Percentiles rank a stretch among this genome's conserved stretches.
phyloP scores from a whole-genome alignment of 2,113 vertebrate species.

The Shinisaurus crocodilurus region DNA sequence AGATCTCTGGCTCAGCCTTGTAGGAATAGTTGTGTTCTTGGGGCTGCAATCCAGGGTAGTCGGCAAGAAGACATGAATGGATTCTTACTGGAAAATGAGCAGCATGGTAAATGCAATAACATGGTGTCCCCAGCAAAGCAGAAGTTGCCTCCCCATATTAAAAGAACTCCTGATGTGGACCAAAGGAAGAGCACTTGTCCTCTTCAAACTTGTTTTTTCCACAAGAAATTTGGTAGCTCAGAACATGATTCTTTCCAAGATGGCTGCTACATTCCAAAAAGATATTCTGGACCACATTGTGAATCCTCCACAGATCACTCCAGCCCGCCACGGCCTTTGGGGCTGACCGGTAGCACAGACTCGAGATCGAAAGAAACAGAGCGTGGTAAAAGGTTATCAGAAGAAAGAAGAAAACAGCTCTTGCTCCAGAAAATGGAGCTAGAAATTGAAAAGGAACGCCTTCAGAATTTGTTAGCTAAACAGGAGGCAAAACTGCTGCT shows the following conservation, averaged over 20 bases:
- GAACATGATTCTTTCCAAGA: constrained; percentile 26
- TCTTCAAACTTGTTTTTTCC: constrained; percentile 24
- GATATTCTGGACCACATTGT: constrained; percentile 4
- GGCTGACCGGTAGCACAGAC: neutral
- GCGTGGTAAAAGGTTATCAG: constrained; percentile 77
- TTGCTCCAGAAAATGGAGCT: constrained; percentile 93
- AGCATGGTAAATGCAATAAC: constrained; percentile 56
- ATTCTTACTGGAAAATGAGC: constrained; percentile 20
- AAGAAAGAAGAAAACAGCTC: constrained; percentile 86
- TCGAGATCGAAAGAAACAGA: constrained; percentile 49
- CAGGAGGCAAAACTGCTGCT: constrained; percentile 88
- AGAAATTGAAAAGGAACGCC: constrained; percentile 89
- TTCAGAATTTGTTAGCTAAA: constrained; percentile 86
- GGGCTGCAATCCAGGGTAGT: constrained; percentile 29
- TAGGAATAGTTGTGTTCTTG: constrained; percentile 54
- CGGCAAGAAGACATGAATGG: constrained; percentile 43
- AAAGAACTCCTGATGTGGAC: constrained; percentile 39
- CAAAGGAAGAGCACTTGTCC: constrained; percentile 18
- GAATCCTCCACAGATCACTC: constrained; percentile 54
- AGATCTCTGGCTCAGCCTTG: constrained; percentile 36
- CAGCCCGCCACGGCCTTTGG: constrained; percentile 28
- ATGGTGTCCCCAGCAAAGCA: constrained; percentile 44
- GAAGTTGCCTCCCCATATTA: constrained; percentile 12
- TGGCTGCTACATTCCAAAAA: constrained; percentile 11
- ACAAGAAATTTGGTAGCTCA: constrained; percentile 35